Evolutionary conservation across 2,888 invertebrate genomes (phyloP).

Genomic region (Diachrysia chrysitis): DNA sequence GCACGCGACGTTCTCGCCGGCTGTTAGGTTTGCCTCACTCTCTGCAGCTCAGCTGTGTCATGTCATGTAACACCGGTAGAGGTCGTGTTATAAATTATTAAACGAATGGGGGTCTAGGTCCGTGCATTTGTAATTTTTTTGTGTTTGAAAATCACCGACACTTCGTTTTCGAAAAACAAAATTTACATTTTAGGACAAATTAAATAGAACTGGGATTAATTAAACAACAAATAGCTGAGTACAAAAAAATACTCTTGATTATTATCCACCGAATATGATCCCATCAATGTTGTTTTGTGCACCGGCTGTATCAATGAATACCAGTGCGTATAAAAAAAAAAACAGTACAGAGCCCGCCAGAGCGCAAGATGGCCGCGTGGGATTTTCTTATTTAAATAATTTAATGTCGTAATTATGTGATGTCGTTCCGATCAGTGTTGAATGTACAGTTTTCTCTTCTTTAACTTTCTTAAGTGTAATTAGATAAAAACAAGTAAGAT

Average conservation of each 20-base stretch:
- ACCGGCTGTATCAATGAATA: background rate
- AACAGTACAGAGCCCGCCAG: background rate
- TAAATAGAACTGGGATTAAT: too few relatives aligned
- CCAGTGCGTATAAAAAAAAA: background rate
- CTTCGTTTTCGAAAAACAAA: too few relatives aligned
- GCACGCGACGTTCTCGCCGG: conserved; percentile 58
- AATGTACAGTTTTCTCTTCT: too few relatives aligned
- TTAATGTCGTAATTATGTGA: background rate
- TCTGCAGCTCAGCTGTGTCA: conserved; percentile 22
- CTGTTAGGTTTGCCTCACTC: conserved; percentile 72
- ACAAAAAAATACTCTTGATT: too few relatives aligned
- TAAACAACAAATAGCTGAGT: too few relatives aligned
- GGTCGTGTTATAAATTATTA: conserved; percentile 27
- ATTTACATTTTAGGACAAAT: too few relatives aligned
- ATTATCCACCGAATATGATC: too few relatives aligned
- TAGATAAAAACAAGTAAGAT: too few relatives aligned
- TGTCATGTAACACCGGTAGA: conserved; percentile 45
- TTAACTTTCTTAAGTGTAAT: too few relatives aligned
- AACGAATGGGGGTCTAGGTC: background rate
- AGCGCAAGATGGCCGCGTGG: background rate
- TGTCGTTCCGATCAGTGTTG: too few relatives aligned
- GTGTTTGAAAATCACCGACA: too few relatives aligned
- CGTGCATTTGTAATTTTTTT: conserved; percentile 16
- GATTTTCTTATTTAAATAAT: background rate
- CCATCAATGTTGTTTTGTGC: too few relatives aligned